Percentiles rank a stretch among this genome's conserved stretches.
Evolutionary conservation across 2,797 vertebrate genomes (phyloP).

Genomic region (Netta rufina): DNA sequence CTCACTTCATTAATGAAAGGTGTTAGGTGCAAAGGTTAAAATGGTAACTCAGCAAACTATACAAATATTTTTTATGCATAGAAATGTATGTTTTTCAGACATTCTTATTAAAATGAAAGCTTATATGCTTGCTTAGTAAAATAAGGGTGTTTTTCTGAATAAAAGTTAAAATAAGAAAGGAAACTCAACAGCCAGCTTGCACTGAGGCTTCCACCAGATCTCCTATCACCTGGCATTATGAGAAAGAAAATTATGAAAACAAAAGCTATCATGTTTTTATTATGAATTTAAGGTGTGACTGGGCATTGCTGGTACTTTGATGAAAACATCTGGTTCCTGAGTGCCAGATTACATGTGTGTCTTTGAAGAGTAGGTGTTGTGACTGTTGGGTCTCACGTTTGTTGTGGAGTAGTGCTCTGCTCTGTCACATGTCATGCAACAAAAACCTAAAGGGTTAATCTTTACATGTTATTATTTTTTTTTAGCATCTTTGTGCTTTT

Average conservation of each 20-base stretch:
- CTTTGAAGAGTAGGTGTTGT: background rate
- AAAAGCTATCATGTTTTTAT: background rate
- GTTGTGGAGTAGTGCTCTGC: background rate
- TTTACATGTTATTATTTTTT: background rate
- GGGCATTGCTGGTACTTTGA: background rate
- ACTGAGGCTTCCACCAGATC: background rate
- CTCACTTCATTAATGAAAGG: background rate
- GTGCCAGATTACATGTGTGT: background rate
- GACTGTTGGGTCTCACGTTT: background rate
- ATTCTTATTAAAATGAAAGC: background rate
- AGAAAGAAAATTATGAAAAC: background rate
- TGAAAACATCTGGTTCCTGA: background rate
- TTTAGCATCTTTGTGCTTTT: background rate
- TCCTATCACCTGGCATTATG: background rate
- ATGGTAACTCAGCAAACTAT: background rate
- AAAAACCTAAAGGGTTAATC: background rate
- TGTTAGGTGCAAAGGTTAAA: background rate
- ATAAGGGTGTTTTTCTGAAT: background rate
- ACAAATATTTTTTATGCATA: background rate
- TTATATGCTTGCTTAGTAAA: background rate
- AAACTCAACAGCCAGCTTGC: background rate
- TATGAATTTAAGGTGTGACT: background rate
- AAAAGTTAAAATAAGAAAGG: background rate
- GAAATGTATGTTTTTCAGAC: background rate
- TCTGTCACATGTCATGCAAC: background rate